These are phyloP conservation scores for Otolemur crassicaudatus DNA, from an alignment of 2,797 vertebrate genomes.

Conservation along the genomic window DNA sequence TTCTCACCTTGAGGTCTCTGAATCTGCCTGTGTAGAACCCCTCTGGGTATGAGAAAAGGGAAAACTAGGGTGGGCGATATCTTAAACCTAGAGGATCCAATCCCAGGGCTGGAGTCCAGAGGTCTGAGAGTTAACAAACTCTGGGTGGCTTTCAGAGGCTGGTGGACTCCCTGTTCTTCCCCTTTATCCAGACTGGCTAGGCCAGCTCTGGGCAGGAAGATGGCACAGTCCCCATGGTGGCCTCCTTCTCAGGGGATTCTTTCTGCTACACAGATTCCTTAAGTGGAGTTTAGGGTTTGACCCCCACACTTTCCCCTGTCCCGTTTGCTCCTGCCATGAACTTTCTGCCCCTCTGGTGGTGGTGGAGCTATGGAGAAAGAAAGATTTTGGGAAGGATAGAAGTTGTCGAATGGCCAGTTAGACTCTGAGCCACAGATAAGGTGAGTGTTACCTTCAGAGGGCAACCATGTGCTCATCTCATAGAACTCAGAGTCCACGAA, in stretches of 20 bases:
- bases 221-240: neutral
- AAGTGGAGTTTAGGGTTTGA: neutral
- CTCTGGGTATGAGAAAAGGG: neutral
- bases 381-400: neutral
- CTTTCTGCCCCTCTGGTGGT: too few species aligned
- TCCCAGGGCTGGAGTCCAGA: neutral
- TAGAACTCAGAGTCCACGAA: neutral
- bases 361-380: neutral
- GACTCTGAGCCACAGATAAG: neutral
- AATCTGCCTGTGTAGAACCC: neutral
- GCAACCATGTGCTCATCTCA: neutral
- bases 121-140: neutral
- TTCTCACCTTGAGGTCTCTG: neutral
- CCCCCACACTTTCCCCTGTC: neutral
- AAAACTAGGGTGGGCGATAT: accelerated
- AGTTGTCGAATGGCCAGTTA: neutral
- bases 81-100: neutral
- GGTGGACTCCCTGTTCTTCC: neutral
- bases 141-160: neutral
- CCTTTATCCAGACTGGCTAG: too few species aligned
- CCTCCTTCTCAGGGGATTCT: neutral
- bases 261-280: too few species aligned
- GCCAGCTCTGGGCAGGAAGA: neutral
- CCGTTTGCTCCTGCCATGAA: neutral
- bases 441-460: neutral